Base-by-base conservation (phyloP, 2,888 invertebrate genomes). In the Gasteruption jaculator region DNA sequence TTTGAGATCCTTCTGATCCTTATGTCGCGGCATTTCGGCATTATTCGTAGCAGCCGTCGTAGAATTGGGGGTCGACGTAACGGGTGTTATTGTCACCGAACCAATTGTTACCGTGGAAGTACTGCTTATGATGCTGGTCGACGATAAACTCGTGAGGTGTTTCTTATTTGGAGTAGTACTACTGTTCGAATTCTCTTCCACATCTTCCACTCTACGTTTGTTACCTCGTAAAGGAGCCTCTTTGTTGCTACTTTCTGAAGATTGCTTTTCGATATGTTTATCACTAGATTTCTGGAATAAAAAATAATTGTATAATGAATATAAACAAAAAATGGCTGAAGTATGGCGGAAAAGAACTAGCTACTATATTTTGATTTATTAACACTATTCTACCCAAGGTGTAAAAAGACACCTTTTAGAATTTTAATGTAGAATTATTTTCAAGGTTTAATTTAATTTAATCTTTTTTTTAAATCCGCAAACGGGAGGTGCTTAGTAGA, bases 191-290 rank as follows among this genome's bases (percentile, higher is more conserved):
- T 57, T 71, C 19, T 68, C 68, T 41, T 68, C 68, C 0, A 54
- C 44, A 22, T 71, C 71, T 3, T 74, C 73, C 14, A 67, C 50
- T 43, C 65, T 61, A 26, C 73, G 61, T 51, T 73, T 73, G n/a
- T n/a, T n/a, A n/a, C n/a, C n/a, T 14, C 26, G 44, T 38, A 43
- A 44, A 29, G 61, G 58, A 24, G 45, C 36, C 1, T 68, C 63
- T 46, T 65, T 65, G 26, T 43, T 50, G 54, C 52, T 53, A 49
- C 50, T 31, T 52, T 68, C 55, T 37, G 54, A 35, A 32, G 48
- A 45, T 43, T 65, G 63, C 45, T 69, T 59, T 21, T 63, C 57
- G 42, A 60, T 57, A 41, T 65, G 58, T 43, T 67, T 68, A 21
- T 65, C 64, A 32, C 55, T 53, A 45, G 63, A 56, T 41, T 65